Conservation (phyloP, 2,888 invertebrate genomes). For the Tholera decimalis region DNA sequence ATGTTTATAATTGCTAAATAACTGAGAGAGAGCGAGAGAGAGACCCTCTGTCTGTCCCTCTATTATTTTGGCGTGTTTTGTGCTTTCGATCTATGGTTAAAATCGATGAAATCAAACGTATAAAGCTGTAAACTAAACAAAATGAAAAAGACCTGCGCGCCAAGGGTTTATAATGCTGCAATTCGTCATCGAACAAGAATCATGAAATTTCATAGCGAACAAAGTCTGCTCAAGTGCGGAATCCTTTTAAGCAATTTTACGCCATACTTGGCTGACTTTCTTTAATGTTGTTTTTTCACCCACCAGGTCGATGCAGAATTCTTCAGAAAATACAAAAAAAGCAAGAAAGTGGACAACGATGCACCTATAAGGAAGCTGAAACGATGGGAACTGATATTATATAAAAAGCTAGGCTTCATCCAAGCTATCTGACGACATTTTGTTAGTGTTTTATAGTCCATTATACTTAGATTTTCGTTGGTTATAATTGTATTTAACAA, state of each 20-base stretch:
- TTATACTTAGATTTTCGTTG: conserved; percentile 46
- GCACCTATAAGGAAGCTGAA: conserved; percentile 85
- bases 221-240: too few relatives aligned
- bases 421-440: conserved; percentile 78
- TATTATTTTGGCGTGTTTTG: too few relatives aligned
- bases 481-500: conserved; percentile 25
- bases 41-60: too few relatives aligned
- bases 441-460: conserved; percentile 62
- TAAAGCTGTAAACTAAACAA: too few relatives aligned
- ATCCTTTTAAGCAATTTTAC: not conserved
- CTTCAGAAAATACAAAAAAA: conserved; percentile 84
- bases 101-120: too few relatives aligned
- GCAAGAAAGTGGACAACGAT: conserved; percentile 80
- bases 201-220: too few relatives aligned
- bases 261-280: not conserved
- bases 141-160: too few relatives aligned
- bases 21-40: too few relatives aligned
- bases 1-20: too few relatives aligned
- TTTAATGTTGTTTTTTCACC: not conserved
- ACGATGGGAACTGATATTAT: conserved; percentile 86
- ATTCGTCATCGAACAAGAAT: too few relatives aligned
- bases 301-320: conserved; percentile 80
- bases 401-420: conserved; percentile 87
- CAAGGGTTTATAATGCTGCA: too few relatives aligned
- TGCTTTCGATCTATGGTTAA: too few relatives aligned